Conservation (phyloP, 2,797 vertebrate species). For the Heteromormyrus szaboi region DNA sequence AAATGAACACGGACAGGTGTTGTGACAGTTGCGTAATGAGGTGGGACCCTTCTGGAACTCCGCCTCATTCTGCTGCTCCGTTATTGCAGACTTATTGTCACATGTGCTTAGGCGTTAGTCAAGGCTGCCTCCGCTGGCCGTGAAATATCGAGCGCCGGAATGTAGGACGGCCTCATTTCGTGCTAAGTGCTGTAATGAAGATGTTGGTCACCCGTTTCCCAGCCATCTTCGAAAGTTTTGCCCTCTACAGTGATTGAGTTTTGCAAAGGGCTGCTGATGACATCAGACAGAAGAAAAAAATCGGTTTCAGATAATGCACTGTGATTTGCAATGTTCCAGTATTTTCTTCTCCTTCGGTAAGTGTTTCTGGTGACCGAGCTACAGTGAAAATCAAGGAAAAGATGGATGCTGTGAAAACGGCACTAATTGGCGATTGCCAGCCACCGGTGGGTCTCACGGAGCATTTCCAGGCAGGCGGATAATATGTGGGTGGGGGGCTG, state of each 20-base stretch:
- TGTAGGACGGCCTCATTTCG: conserved; percentile 39
- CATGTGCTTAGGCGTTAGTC: neutral
- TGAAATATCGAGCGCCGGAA: conserved; percentile 21
- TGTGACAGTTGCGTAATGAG: neutral
- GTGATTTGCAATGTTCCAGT: conserved; percentile 20
- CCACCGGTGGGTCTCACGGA: conserved; percentile 43
- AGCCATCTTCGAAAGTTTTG: conserved; percentile 23
- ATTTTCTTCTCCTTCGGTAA: conserved; percentile 35
- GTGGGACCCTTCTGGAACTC: neutral
- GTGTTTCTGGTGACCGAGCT: conserved; percentile 50
- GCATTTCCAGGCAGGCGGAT: conserved; percentile 31
- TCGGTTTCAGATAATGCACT: conserved; percentile 44
- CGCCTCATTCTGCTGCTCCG: neutral
- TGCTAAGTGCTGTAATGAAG: conserved; percentile 38
- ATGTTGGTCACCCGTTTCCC: conserved; percentile 22
- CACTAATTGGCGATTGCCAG: conserved; percentile 58
- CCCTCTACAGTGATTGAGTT: conserved; percentile 44
- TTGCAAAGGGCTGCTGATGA: conserved; percentile 50
- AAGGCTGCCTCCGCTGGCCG: neutral
- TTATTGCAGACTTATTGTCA: neutral
- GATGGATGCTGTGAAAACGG: conserved; percentile 61
- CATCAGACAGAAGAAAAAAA: conserved; percentile 47
- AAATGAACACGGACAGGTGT: neutral
- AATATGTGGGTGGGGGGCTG: conserved; percentile 23
- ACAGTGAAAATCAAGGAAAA: conserved; percentile 53